These are phyloP conservation scores for Rhopalosiphum nymphaeae DNA, from an alignment of 2,888 invertebrate genomes.

Conservation along the genomic window DNA sequence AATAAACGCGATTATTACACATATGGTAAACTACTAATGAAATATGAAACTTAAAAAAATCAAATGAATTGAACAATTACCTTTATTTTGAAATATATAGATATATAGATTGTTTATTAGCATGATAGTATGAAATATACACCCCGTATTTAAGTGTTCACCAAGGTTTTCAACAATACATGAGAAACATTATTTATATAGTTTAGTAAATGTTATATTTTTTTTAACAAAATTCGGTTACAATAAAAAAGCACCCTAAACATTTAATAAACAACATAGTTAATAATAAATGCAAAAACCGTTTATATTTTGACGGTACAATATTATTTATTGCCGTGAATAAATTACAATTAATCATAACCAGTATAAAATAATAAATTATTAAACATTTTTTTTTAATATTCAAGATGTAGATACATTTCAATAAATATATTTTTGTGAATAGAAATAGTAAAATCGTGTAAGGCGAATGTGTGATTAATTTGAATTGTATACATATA, in stretches of 20 bases:
- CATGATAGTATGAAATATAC: background rate
- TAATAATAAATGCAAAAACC: background rate
- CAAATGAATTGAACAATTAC: background rate
- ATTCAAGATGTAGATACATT: background rate
- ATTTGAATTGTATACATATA: background rate
- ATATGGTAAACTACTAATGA: background rate
- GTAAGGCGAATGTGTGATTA: background rate
- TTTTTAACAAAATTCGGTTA: background rate
- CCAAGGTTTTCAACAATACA: background rate
- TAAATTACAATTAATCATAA: conserved; percentile 1
- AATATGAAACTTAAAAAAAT: background rate
- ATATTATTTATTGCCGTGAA: background rate
- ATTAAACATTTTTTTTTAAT: background rate
- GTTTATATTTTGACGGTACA: background rate
- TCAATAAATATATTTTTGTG: background rate
- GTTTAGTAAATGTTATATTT: background rate
- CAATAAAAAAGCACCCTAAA: background rate
- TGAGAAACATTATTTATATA: background rate
- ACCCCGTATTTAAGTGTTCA: background rate
- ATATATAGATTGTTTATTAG: too few species aligned
- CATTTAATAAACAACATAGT: background rate
- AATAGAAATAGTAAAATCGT: background rate
- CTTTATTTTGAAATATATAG: background rate
- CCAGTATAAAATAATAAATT: background rate
- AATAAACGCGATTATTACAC: background rate